Evolutionary conservation across 1,140 invertebrate species (phyloP), one percentile per base, ranked within the genome.

Genomic region (Cotesia vestalis): DNA sequence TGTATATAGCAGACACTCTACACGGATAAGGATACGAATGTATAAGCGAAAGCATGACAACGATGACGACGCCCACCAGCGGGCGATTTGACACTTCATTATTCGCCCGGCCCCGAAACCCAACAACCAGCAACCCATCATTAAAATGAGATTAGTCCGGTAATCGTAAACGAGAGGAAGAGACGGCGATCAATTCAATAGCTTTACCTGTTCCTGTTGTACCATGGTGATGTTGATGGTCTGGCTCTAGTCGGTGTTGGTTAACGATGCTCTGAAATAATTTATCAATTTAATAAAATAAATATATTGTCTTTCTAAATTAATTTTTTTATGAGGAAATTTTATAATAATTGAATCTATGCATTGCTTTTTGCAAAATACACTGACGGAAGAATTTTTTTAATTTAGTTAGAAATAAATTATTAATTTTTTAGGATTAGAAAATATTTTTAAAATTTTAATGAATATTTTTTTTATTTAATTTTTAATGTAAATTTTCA

Each of bases 11-110:
- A 27, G 27, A 27, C 27, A 27, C 27, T 27, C 27, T 27, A 27
- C 27, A 27, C 27, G 27, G 1, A 27, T 27, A 27, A 27, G 27
- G 17, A 57, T 46, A 14, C 55, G 51, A 63, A 9, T 46, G 57
- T 57, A 27, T 61, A 12, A n/a, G 35, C 34, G 55, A 14, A 67
- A 34, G 71, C 11, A 53, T 55, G 40, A 46, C 17, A 14, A 61
- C 40, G 66, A 46, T 53, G 72, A 59, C 11, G 46, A 72, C 83
- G 84, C 83, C 85, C 82, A 82, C 80, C 76, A 76, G 57, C 74
- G 77, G 76, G 75, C 84, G 83, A 85, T 85, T 86, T 85, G 84
- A 86, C 84, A 85, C 84, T 86, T 86, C 85, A 85, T 86, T 85
- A 86, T 85, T 83, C 77, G 81, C 77, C 77, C 73, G 53, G 74